Base-by-base conservation (phyloP, 1,140 invertebrate genomes). In the Trichonephila clavipes region DNA sequence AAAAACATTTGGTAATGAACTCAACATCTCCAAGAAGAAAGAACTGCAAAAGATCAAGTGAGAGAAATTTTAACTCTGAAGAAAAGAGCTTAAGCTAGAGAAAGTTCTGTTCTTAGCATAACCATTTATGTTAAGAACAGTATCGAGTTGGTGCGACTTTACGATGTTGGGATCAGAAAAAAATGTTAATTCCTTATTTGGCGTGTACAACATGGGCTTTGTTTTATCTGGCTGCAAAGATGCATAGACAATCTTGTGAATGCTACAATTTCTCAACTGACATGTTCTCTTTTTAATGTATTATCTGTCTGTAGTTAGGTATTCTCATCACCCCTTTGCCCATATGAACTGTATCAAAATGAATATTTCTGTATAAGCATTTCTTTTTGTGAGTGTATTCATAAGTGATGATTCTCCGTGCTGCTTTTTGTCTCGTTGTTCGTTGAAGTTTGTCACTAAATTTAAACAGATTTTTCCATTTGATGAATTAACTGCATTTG, bases 161-260 rank as follows among this genome's bases (percentile, higher is more conserved):
- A 51, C 58, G 82, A 83, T 14, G 44, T 83, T 83, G 18, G 51
- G 40, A 58, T 58, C 51, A n/a, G 24, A 51, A 51, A 51, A 40
- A 51, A 51, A 51, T 51, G 51, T 51, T 51, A 51, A 51, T 51
- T 12, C 51, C 51, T 51, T 51, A 51, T 1, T 51, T 51, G 51
- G 51, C 10, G 51, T 51, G 51, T 51, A 51, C 10, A 51, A 51
- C 51, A 5, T 51, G 21, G n/a, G 10, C 66, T 24, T 58, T 24
- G 83, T 85, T 85, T 85, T 85, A 85, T n/a, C 14, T 59, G 28
- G 64, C 66, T 81, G 77, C 72, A 66, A 10, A n/a, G 61, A 90
- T 82, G 89, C 89, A 90, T 82, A 90, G 89, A 90, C 89, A 90
- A 90, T 90, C 89, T 90, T 64, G 89, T 90, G 89, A 59, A 90